Evolutionary conservation across 64 coral and sea anemone genomes (phyloP).

Genomic region (Stichodactyla helianthus): DNA sequence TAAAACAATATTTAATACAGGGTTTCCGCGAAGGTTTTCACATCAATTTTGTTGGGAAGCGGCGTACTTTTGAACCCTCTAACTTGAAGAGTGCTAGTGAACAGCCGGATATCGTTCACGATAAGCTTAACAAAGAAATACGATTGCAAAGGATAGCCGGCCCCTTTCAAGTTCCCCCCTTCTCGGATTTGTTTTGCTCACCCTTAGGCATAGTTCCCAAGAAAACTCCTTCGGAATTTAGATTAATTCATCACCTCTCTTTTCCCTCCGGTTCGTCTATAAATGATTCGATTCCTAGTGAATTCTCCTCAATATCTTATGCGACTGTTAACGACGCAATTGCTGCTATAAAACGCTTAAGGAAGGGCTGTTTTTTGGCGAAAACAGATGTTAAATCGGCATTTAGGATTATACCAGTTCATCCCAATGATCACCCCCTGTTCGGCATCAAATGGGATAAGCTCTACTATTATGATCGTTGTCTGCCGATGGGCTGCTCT

Average conservation of each 20-base stretch:
- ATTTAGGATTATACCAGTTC: constrained; percentile 9
- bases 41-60: constrained; percentile 25
- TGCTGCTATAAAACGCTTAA: no score
- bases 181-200: not conserved
- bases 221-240: no score
- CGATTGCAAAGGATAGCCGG: constrained; percentile 10
- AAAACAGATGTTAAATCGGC: not conserved
- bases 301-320: no score
- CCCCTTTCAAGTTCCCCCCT: not conserved
- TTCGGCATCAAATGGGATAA: not conserved
- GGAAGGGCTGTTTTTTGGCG: constrained; percentile 1
- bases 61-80: constrained; percentile 9
- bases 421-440: not conserved
- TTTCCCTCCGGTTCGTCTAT: no score
- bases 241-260: no score
- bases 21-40: constrained; percentile 18
- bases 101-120: not conserved
- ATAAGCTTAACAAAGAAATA: not conserved
- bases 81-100: constrained; percentile 24
- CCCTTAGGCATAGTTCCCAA: no score
- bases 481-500: no score
- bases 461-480: no score
- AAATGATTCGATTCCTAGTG: no score
- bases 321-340: no score
- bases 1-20: no score